Evolutionary conservation across 2,113 vertebrate genomes (phyloP).

Genomic region (Paramormyrops kingsleyae): DNA sequence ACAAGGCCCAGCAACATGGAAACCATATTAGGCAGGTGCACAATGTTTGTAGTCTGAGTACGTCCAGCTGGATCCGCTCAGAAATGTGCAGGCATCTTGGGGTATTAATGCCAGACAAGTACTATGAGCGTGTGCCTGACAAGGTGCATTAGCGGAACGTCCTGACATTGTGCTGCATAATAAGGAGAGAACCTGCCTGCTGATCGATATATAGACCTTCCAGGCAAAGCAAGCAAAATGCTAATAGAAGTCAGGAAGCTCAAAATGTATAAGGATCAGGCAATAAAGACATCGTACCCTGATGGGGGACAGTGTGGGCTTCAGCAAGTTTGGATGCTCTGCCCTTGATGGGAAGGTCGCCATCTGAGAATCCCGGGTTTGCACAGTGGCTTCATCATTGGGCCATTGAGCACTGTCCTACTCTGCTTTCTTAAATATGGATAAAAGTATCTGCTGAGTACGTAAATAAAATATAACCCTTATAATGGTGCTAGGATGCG

Average conservation of each 20-base stretch:
- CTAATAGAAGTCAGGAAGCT: not conserved
- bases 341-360: not conserved
- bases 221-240: not conserved
- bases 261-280: not conserved
- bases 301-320: not conserved
- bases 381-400: not conserved
- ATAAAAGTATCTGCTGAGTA: not conserved
- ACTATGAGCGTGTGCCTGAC: not conserved
- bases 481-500: not conserved
- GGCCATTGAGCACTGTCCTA: not conserved
- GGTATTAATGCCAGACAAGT: not conserved
- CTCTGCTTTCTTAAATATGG: not conserved
- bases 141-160: not conserved
- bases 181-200: not conserved
- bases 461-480: too few species aligned
- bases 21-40: not conserved
- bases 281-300: not conserved
- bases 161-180: not conserved
- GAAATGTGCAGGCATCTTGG: not conserved
- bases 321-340: not conserved
- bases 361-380: not conserved
- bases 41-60: not conserved
- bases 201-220: not conserved
- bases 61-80: not conserved
- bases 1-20: too few species aligned